These are phyloP conservation scores for Diploscapter pachys DNA, from an alignment of 1,140 invertebrate genomes.

Conservation along the genomic window DNA sequence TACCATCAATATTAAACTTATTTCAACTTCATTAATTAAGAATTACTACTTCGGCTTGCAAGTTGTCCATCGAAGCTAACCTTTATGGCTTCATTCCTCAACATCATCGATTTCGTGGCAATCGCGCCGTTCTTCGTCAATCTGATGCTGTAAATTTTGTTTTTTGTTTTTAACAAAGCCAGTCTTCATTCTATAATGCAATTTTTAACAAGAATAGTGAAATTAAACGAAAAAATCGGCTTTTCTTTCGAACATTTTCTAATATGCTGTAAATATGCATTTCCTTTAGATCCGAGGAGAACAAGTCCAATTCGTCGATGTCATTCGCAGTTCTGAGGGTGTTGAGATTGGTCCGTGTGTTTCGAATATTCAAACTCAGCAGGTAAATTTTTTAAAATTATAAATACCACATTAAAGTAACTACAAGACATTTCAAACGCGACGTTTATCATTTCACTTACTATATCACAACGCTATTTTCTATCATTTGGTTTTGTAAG, in stretches of 20 bases:
- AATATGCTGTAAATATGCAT: slow-evolving; percentile 69
- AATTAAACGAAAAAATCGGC: slow-evolving; percentile 31
- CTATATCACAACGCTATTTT: too few relatives aligned
- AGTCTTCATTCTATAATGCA: neutral
- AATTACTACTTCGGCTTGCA: slow-evolving; percentile 93
- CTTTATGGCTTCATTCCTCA: slow-evolving; percentile 84
- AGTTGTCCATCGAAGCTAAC: slow-evolving; percentile 71
- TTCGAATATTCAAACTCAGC: slow-evolving; percentile 97
- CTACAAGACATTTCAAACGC: too few relatives aligned
- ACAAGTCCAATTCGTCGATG: slow-evolving; percentile 83
- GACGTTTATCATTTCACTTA: too few relatives aligned
- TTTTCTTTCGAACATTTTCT: slow-evolving; percentile 45
- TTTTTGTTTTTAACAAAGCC: slow-evolving; percentile 72
- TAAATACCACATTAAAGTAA: neutral
- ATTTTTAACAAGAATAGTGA: neutral
- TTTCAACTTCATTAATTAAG: slow-evolving; percentile 69
- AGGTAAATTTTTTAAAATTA: slow-evolving; percentile 22
- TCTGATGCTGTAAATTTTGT: slow-evolving; percentile 91
- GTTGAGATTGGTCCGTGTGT: slow-evolving; percentile 93
- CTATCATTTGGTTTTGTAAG: too few relatives aligned
- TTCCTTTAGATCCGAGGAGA: slow-evolving; percentile 79
- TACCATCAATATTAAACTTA: slow-evolving; percentile 1
- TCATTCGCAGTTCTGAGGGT: slow-evolving; percentile 93
- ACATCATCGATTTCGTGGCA: slow-evolving; percentile 93
- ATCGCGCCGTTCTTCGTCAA: slow-evolving; percentile 99